Base-by-base conservation (phyloP, 2,797 vertebrate genomes). In the Chelmon rostratus region DNA sequence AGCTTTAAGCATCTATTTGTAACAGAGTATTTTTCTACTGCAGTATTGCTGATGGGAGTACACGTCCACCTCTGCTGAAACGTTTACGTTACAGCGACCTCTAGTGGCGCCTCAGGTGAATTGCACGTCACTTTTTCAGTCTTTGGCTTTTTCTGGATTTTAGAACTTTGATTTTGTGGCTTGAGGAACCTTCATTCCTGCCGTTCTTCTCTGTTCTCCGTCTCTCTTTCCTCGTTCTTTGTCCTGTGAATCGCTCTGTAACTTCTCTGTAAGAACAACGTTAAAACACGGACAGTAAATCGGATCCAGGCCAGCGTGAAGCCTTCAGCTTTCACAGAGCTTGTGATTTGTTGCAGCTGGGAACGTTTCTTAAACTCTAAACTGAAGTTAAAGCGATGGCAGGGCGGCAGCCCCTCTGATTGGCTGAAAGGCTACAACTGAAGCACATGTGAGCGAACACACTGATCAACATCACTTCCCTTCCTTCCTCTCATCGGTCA, bases 401-500 rank as follows among this genome's bases (percentile, higher is more conserved):
- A 15, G 12, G 57, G 31, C 56, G 4, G 15, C 54, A 2, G 16
- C 28, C 10, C 3, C 19, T 49, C 19, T 49, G 15, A 37, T 31
- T 31, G 28, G 28, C 28, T 31, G 28, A 31, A 31, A 40, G 11
- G 40, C 40, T 13, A 13, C 40, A 42, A 15, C 40, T 5, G 44
- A 46, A 16, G 44, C 44, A 46, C 44, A 46, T 15, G 9, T 12
- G n/a, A 12, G 10, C 8, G 16, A 25, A 33, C 8, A 57, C 54
- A 6, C 33, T 37, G 57, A 38, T 13, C 11, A 37, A 15, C 25
- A 33, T 31, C 11, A 42, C 40, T 28, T 54, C n/a, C 57, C 57
- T 49, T 9, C 28, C 53, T 38, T 28, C 25, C 42, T 69, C 3
- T 65, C 10, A 10, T 37, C 5, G 40, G 15, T 77, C 93, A 98